These are phyloP conservation scores for Leucoptera coffeella DNA, from an alignment of 2,888 invertebrate species.

Conservation along the genomic window DNA sequence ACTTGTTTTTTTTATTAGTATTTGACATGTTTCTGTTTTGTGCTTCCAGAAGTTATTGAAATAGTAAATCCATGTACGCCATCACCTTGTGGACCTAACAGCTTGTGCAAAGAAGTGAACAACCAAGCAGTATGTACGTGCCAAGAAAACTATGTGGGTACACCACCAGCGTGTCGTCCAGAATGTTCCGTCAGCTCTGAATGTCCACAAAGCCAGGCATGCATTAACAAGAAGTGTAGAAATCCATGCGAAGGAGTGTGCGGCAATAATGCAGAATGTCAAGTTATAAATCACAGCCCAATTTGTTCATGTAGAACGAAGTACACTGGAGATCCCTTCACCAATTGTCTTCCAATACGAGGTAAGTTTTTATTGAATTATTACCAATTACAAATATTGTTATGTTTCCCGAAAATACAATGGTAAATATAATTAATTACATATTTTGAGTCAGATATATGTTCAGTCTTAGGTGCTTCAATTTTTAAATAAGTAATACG, in stretches of 20 bases:
- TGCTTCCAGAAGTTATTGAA: conserved; percentile 9
- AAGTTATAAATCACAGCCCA: conserved; percentile 68
- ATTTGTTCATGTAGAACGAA: conserved; percentile 61
- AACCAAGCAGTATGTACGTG: conserved; percentile 68
- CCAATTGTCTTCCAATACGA: conserved; percentile 49
- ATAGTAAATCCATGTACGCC: conserved; percentile 62
- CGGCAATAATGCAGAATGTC: conserved; percentile 61
- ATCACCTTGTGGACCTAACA: conserved; percentile 70
- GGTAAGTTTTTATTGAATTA: conserved; percentile 29
- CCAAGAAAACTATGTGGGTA: conserved; percentile 58
- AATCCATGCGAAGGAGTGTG: conserved; percentile 66
- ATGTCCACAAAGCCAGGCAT: conserved; percentile 59
- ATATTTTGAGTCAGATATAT: too few relatives aligned
- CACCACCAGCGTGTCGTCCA: conserved; percentile 60
- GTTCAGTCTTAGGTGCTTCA: too few relatives aligned
- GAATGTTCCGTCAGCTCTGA: conserved; percentile 63
- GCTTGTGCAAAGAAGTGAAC: conserved; percentile 66
- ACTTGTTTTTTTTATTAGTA: too few relatives aligned
- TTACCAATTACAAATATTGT: background rate
- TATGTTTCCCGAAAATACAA: background rate
- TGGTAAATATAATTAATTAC: too few relatives aligned
- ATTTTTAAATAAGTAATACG: conserved; percentile 1
- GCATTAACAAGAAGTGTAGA: conserved; percentile 59
- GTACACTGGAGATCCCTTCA: conserved; percentile 64
- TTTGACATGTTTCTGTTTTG: too few relatives aligned